Evolutionary conservation across 2,797 vertebrate genomes (phyloP).

Genomic region (Peromyscus melanophrys): DNA sequence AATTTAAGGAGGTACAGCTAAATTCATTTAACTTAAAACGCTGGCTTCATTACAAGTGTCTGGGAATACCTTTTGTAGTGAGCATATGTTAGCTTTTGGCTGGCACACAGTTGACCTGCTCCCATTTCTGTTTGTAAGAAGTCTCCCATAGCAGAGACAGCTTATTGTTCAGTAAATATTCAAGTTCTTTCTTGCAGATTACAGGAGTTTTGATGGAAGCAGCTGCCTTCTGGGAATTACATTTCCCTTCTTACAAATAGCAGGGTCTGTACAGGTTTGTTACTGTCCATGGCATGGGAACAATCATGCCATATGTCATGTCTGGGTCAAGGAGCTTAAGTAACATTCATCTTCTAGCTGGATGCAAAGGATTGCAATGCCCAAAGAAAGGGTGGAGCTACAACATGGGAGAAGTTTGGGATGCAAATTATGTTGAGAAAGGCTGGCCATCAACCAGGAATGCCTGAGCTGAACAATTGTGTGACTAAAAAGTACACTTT

Average conservation of each 20-base stretch:
- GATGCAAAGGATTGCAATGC: slow-evolving; percentile 23
- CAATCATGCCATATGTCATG: neutral
- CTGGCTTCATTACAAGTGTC: slow-evolving; percentile 8
- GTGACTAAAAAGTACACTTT: slow-evolving; percentile 2
- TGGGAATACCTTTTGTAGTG: slow-evolving; percentile 58
- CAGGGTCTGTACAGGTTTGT: neutral
- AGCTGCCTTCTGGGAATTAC: neutral
- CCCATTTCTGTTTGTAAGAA: slow-evolving; percentile 23
- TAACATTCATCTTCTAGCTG: neutral
- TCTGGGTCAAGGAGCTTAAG: slow-evolving; percentile 50
- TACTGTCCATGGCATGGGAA: neutral
- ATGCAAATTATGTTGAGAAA: neutral
- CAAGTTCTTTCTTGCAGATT: slow-evolving; percentile 7
- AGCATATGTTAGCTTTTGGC: slow-evolving; percentile 46
- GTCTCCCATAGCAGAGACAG: slow-evolving; percentile 20
- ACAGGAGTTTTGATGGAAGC: slow-evolving; percentile 30
- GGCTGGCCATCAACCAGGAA: slow-evolving; percentile 11
- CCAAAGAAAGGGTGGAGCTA: neutral
- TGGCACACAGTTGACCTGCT: neutral
- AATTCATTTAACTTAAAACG: slow-evolving; percentile 40
- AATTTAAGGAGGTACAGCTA: slow-evolving; percentile 21
- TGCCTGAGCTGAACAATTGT: neutral
- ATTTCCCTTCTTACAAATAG: slow-evolving; percentile 2
- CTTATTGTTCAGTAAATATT: neutral
- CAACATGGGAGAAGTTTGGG: neutral